A percentile compares a stretch with the other conserved stretches of the same genome.
Conservation (phyloP, 2,888 invertebrate species). For the Nemurella pictetii region DNA sequence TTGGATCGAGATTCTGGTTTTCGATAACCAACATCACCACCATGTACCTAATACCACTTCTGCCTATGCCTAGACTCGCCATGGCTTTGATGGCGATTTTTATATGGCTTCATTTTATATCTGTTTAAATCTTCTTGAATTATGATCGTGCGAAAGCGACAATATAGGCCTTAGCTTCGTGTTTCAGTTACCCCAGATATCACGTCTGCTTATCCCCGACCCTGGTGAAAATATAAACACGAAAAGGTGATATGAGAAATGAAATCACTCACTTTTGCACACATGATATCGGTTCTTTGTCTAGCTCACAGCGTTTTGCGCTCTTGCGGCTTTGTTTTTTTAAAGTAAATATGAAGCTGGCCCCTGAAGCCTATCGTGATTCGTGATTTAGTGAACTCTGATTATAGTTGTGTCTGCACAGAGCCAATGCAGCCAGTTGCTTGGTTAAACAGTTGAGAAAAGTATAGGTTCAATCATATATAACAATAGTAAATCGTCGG, state of each 20-base stretch:
- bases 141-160: neutral
- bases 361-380: constrained; percentile 11
- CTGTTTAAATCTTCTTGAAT: neutral
- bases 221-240: neutral
- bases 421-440: neutral
- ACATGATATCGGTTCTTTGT: neutral
- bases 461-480: constrained; percentile 17
- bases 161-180: neutral
- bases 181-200: neutral
- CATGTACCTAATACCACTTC: neutral
- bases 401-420: neutral
- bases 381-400: constrained; percentile 6
- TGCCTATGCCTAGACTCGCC: neutral
- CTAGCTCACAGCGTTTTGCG: neutral
- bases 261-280: neutral
- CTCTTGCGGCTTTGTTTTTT: neutral
- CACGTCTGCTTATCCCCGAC: neutral
- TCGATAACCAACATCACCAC: neutral
- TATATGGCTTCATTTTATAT: neutral
- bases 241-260: neutral
- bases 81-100: neutral
- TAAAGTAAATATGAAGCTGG: neutral
- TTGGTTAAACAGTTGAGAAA: constrained; percentile 19
- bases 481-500: neutral
- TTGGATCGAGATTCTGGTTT: neutral